These are phyloP conservation scores for Pycnomerus fuliginosus DNA, from an alignment of 2,888 invertebrate species.

Conservation along the genomic window DNA sequence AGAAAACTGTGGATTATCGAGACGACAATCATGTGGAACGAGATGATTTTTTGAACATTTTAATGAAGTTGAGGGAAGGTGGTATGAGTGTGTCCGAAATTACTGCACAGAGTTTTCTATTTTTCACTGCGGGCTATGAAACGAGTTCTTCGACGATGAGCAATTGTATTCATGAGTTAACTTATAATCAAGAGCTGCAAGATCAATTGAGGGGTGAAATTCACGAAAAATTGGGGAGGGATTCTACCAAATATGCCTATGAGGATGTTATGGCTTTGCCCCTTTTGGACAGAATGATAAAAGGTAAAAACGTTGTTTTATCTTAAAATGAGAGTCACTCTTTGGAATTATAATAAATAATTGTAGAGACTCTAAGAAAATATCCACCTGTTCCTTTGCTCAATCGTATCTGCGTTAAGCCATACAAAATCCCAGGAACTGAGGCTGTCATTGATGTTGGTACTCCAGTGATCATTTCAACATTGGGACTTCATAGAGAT, in stretches of 20 bases:
- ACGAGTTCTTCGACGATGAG: constrained; percentile 11
- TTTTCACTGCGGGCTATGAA: constrained; percentile 14
- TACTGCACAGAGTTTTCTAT: constrained; percentile 8
- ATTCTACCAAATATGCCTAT: constrained; percentile 8
- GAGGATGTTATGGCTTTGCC: constrained; percentile 14
- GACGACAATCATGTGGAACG: constrained; percentile 6
- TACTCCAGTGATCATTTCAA: constrained; percentile 14
- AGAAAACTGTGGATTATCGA: constrained; percentile 6
- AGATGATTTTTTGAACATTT: constrained; percentile 9
- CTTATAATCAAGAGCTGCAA: constrained; percentile 12
- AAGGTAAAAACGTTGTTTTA: constrained; percentile 6
- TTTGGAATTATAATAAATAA: too few species aligned
- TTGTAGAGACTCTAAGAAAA: constrained; percentile 24
- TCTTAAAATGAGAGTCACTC: not conserved
- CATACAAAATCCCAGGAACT: constrained; percentile 20
- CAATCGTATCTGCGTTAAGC: constrained; percentile 20
- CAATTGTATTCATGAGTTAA: constrained; percentile 10
- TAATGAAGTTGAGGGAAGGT: constrained; percentile 9
- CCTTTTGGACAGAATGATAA: constrained; percentile 7
- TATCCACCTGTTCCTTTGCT: constrained; percentile 18
- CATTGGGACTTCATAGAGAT: constrained; percentile 13
- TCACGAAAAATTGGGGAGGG: constrained; percentile 7
- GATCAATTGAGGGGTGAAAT: constrained; percentile 12
- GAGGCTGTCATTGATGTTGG: constrained; percentile 11
- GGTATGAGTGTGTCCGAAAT: constrained; percentile 11